Conservation (phyloP, 2,113 vertebrate species). For the Eulacestoma nigropectus region DNA sequence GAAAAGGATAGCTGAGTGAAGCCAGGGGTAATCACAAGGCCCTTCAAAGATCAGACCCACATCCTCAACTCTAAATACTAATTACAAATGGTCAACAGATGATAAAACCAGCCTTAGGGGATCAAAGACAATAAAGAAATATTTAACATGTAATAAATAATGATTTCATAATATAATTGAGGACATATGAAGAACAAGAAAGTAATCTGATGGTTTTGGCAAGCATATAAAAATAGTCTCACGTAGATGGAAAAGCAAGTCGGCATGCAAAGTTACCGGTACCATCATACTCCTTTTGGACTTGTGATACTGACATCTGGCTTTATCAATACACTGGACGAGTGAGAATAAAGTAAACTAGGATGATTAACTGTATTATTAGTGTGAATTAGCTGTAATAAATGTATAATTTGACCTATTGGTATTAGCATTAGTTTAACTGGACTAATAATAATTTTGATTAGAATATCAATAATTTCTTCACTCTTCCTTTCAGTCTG, state of each 20-base stretch:
- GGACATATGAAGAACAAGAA: not conserved
- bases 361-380: not conserved
- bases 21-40: fast-evolving
- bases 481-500: not conserved
- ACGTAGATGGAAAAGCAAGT: not conserved
- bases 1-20: not conserved
- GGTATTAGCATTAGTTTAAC: not conserved
- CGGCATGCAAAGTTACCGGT: not conserved
- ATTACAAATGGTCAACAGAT: not conserved
- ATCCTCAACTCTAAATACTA: fast-evolving
- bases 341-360: not conserved
- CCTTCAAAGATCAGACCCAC: not conserved
- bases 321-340: not conserved
- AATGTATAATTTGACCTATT: not conserved
- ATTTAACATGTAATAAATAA: not conserved
- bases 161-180: not conserved
- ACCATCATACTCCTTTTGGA: not conserved
- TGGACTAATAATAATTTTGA: not conserved
- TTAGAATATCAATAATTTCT: not conserved
- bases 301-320: not conserved
- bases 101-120: not conserved
- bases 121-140: not conserved
- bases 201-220: not conserved
- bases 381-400: not conserved
- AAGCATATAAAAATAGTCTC: not conserved